These are phyloP conservation scores for Liparis tanakae DNA, from an alignment of 2,797 vertebrate genomes.

Conservation along the genomic window DNA sequence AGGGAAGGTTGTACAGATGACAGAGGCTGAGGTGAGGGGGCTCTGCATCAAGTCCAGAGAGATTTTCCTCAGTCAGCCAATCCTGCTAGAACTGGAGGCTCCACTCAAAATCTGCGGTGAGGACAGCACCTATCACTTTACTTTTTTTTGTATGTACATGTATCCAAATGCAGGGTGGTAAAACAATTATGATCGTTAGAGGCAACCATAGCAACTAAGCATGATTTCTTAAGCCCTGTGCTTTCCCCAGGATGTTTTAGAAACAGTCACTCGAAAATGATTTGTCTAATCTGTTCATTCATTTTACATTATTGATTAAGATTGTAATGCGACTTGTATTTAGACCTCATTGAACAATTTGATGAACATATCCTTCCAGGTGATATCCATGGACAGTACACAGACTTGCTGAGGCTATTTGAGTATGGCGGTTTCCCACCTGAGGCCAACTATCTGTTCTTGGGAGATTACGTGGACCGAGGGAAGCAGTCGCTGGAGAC, in stretches of 20 bases:
- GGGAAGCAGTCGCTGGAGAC: slow-evolving; percentile 98
- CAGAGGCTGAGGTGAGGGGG: slow-evolving; percentile 93
- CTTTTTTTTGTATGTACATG: background rate
- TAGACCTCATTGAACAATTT: background rate
- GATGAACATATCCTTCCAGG: slow-evolving; percentile 73
- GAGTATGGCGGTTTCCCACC: slow-evolving; percentile 97
- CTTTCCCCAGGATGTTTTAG: background rate
- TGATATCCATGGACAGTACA: slow-evolving; percentile 98
- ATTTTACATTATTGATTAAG: background rate
- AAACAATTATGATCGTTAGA: background rate
- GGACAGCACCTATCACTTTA: slow-evolving; percentile 37
- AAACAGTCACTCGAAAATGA: background rate
- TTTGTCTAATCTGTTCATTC: background rate
- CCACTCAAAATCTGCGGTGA: slow-evolving; percentile 95
- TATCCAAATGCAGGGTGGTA: background rate
- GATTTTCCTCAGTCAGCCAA: slow-evolving; percentile 96
- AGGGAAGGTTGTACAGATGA: slow-evolving; percentile 95
- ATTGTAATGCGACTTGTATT: background rate
- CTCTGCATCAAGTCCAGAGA: slow-evolving; percentile 95
- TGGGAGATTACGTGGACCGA: slow-evolving; percentile 97
- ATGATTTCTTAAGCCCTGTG: background rate
- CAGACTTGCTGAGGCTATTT: slow-evolving; percentile 94
- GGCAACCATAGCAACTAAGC: background rate
- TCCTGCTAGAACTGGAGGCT: slow-evolving; percentile 93
- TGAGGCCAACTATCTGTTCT: slow-evolving; percentile 96